phyloP scores from a whole-genome alignment of 1,140 invertebrate genomes.

The Carposina sasakii region DNA sequence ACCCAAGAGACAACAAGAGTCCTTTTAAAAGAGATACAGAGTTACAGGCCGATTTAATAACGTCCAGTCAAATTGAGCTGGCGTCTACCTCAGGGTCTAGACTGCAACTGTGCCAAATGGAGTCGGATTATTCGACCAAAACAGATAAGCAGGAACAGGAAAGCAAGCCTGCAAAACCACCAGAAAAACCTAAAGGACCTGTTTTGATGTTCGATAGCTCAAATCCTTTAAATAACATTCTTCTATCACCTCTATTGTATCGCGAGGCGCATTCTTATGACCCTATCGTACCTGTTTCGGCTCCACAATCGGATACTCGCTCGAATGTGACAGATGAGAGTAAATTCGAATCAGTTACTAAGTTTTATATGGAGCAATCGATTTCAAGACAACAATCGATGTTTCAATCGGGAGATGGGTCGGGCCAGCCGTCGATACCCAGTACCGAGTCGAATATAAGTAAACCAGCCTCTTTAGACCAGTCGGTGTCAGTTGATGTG shows the following conservation, averaged over 20 bases:
- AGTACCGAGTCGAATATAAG: conserved; percentile 28
- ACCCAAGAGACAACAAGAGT: conserved; percentile 9
- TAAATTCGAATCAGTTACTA: no score
- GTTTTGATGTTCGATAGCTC: background rate
- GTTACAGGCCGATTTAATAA: conserved; percentile 46
- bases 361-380: no score
- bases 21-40: conserved; percentile 40
- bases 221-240: conserved; percentile 56
- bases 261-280: conserved; percentile 40
- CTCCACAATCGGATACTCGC: no score
- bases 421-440: conserved; percentile 14
- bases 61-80: conserved; percentile 54
- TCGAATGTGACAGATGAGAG: no score
- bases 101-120: conserved; percentile 7
- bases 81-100: conserved; percentile 26
- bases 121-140: conserved; percentile 45
- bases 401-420: conserved; percentile 20
- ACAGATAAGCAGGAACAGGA: no score
- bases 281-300: conserved; percentile 11
- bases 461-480: conserved; percentile 30
- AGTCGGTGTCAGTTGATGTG: conserved; percentile 23
- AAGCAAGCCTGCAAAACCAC: no score
- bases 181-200: no score
- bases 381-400: conserved; percentile 4
- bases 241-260: conserved; percentile 30